Evolutionary conservation across 2,113 vertebrate genomes (phyloP), one percentile per base, ranked within the genome.

Genomic region (Mesitornis unicolor): DNA sequence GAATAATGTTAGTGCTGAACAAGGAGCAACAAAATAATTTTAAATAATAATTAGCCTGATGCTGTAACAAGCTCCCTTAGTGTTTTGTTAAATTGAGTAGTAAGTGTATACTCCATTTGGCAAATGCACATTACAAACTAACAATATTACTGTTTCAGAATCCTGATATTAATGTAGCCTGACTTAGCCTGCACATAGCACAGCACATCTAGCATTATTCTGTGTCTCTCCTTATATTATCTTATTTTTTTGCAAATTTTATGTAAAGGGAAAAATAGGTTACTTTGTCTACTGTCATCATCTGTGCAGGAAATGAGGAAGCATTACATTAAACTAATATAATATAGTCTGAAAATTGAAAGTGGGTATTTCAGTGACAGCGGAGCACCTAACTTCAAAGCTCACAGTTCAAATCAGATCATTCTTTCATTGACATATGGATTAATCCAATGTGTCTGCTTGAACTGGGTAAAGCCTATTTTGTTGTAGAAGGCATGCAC

Each of bases 31-130:
- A 96, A 96, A 94, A 84, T 75, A 68, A 74, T 96, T 96, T 95
- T 70, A 96, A 97, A 90, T 91, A 96, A 95, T 96, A 89, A 95
- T 97, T 96, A 95, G 36, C 13, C 42, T 47, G 54, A 63, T 51
- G 61, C 43, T 89, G 36, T 82, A 89, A 65, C 53, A 85, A 81
- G 48, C 28, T 93, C 18, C 67, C 84, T 87, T 80, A 81, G 82
- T 89, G 73, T 84, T 89, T 91, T 96, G 84, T 89, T 96, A 91
- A 96, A 95, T 82, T 89, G 76, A 94, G 20, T 75, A 83, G 70
- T 59, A 93, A 95, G 51, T 88, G 93, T 87, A 77, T 76, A 93
- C 10, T 87, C 57, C 65, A 77, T 91, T 96, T 97, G 61, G 61
- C 36, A 97, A 96, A 43, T 28, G 51, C 33, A 56, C n/a, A 29